These are phyloP conservation scores for Penaeus vannamei DNA, from an alignment of 1,140 invertebrate species.

Conservation along the genomic window DNA sequence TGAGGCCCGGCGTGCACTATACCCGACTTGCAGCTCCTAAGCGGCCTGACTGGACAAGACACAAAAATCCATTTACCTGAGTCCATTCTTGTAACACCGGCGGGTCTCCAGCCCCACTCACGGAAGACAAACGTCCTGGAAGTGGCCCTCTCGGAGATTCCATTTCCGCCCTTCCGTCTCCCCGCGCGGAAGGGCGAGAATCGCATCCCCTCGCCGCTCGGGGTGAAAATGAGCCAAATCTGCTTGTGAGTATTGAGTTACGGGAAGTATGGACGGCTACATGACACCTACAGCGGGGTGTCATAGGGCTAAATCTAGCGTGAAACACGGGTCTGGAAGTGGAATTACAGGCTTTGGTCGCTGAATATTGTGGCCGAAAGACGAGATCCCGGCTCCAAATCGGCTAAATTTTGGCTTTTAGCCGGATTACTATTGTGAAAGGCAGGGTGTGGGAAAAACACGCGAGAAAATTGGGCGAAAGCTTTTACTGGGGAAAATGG, in stretches of 20 bases:
- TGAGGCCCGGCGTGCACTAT: too few species aligned
- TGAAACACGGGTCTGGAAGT: slow-evolving; percentile 4
- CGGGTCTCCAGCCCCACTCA: slow-evolving; percentile 47
- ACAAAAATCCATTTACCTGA: slow-evolving; percentile 62
- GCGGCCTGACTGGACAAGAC: slow-evolving; percentile 59
- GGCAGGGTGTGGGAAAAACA: slow-evolving; percentile 51
- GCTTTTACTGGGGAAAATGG: slow-evolving; percentile 32
- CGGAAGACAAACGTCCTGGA: slow-evolving; percentile 56
- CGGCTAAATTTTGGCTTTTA: slow-evolving; percentile 63
- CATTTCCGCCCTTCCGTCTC: slow-evolving; percentile 35
- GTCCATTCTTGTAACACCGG: slow-evolving; percentile 60
- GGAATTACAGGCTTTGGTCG: slow-evolving; percentile 51
- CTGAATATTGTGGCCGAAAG: slow-evolving; percentile 51
- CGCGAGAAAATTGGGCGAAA: slow-evolving; percentile 52
- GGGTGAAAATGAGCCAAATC: slow-evolving; percentile 62
- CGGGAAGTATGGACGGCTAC: slow-evolving; percentile 46
- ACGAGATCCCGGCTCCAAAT: slow-evolving; percentile 54
- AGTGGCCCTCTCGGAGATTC: slow-evolving; percentile 38
- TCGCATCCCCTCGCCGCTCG: not conserved
- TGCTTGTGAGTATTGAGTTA: slow-evolving; percentile 62
- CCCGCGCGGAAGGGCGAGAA: not conserved
- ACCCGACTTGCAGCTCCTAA: slow-evolving; percentile 41
- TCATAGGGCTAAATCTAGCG: slow-evolving; percentile 43
- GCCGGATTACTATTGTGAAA: slow-evolving; percentile 61
- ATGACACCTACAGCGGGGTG: slow-evolving; percentile 35